These are phyloP conservation scores for Abscondita cerata DNA, from an alignment of 2,888 invertebrate species.

Conservation along the genomic window DNA sequence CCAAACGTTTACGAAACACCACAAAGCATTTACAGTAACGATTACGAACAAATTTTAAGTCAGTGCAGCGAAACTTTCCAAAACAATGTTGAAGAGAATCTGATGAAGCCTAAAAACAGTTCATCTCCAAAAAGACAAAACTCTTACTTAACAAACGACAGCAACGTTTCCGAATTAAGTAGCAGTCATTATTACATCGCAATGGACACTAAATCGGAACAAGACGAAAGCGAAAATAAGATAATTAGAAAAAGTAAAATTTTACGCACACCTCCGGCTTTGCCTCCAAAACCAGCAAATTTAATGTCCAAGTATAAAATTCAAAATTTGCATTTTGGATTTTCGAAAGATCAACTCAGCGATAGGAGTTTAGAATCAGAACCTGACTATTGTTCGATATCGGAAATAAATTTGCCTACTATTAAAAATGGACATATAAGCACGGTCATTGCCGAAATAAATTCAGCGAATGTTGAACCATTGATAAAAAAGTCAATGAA, in stretches of 20 bases:
- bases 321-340: slow-evolving; percentile 52
- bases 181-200: slow-evolving; percentile 68
- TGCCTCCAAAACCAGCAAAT: slow-evolving; percentile 82
- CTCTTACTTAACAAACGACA: slow-evolving; percentile 26
- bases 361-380: slow-evolving; percentile 59
- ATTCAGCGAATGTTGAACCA: slow-evolving; percentile 42
- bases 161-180: slow-evolving; percentile 61
- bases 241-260: slow-evolving; percentile 61
- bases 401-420: slow-evolving; percentile 68
- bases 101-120: not conserved
- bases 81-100: slow-evolving; percentile 6
- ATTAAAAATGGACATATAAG: slow-evolving; percentile 48
- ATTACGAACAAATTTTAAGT: slow-evolving; percentile 74
- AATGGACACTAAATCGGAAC: slow-evolving; percentile 63
- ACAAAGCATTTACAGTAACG: slow-evolving; percentile 77
- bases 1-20: slow-evolving; percentile 69
- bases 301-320: slow-evolving; percentile 72
- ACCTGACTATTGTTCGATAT: slow-evolving; percentile 80
- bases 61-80: slow-evolving; percentile 54
- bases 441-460: slow-evolving; percentile 54
- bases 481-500: slow-evolving; percentile 6
- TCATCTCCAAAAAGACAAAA: not conserved
- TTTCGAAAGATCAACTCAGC: slow-evolving; percentile 40
- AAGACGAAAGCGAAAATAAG: slow-evolving; percentile 40
- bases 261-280: slow-evolving; percentile 72